Evolutionary conservation across 2,113 vertebrate genomes (phyloP).

Genomic region (Myiozetetes cayanensis): DNA sequence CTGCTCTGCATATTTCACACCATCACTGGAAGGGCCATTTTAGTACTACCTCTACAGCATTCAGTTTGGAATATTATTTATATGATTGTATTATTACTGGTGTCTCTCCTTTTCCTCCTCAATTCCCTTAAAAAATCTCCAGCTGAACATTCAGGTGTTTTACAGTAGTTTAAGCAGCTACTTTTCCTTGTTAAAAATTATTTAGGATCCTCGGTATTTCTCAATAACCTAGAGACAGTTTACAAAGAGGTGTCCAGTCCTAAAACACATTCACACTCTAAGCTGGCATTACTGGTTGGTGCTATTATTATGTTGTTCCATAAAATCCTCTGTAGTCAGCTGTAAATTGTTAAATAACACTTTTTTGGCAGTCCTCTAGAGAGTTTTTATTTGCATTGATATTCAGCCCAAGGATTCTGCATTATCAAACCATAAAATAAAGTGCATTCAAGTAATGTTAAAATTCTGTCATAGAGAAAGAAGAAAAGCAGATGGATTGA

Average conservation of each 20-base stretch:
- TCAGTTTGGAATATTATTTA: background rate
- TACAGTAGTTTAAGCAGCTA: background rate
- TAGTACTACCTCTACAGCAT: background rate
- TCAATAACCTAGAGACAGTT: background rate
- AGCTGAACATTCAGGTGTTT: background rate
- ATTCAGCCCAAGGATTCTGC: conserved; percentile 29
- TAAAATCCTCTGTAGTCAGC: conserved; percentile 43
- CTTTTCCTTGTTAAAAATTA: background rate
- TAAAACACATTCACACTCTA: background rate
- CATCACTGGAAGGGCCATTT: background rate
- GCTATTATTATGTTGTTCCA: conserved; percentile 13
- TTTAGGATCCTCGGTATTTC: background rate
- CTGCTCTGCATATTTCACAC: background rate
- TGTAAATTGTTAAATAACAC: conserved; percentile 56
- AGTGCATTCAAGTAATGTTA: conserved; percentile 36
- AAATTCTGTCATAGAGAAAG: conserved; percentile 22
- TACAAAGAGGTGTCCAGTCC: background rate
- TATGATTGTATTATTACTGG: background rate
- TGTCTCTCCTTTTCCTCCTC: background rate
- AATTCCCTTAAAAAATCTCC: background rate
- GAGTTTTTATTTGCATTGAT: conserved; percentile 22
- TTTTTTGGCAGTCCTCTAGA: conserved; percentile 54
- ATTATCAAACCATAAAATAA: conserved; percentile 45
- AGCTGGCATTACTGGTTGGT: background rate
- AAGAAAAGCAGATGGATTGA: conserved; percentile 42